Base-by-base conservation (phyloP, 2,113 vertebrate species). In the Anhinga rufa region DNA sequence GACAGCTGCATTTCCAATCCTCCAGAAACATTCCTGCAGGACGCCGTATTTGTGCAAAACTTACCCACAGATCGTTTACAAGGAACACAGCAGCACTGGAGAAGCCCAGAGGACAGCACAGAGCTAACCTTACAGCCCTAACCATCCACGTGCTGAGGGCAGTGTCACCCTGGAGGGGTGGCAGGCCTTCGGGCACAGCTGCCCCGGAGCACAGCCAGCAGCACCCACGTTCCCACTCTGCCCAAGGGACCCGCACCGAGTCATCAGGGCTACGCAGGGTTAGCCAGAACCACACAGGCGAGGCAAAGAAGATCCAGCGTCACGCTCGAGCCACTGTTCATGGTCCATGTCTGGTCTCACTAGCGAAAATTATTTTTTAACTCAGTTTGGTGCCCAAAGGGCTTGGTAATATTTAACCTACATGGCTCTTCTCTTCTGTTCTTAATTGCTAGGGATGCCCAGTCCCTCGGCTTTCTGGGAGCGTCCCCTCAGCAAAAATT, bases 161-260 rank as follows among this genome's bases (percentile, higher is more conserved):
- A 62, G 61, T 3, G 1, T 44, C 9, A 17, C 24, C 40, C 20
- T 1, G 0, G 52, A 12, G 14, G 4, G 26, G 38, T 44, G 46
- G 31, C 58, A 28, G 77, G 40, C n/a, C 77, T 13, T 20, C 11
- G 3, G 42, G 44, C 18, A 36, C 25, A 34, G 48, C 40, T 5
- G 1, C 28, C 36, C 62, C 3, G 0, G 0, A 32, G 60, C 58
- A n/a, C 19, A 34, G 32, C 40, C 83, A 49, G 74, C 58, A 79
- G 72, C 75, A 22, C 68, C 46, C 40, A 8, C 7, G 5, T 26
- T 74, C 7, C 44, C 16, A 1, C 18, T 5, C 65, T 48, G 58
- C 31, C n/a, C 31, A 4, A 14, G 65, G 46, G 34, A n/a, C 28
- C 34, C 2, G 2, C 64, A 42, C 14, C 20, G 7, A 19, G 40